These are phyloP conservation scores for Jaculus jaculus DNA, from an alignment of 2,113 vertebrate genomes.

Conservation along the genomic window DNA sequence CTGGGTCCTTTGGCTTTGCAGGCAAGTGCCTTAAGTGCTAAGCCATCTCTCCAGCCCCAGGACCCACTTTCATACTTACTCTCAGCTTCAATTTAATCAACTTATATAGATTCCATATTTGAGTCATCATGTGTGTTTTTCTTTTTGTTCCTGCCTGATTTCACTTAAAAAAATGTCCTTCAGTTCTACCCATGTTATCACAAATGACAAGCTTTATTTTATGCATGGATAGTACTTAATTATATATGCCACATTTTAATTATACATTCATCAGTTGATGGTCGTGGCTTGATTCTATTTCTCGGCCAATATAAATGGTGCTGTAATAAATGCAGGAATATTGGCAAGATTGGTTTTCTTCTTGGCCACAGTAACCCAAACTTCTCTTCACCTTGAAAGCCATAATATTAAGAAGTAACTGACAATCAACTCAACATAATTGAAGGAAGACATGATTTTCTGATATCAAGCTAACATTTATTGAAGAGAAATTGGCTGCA, in stretches of 20 bases:
- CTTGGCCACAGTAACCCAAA: background rate
- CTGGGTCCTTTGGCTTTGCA: too few species aligned
- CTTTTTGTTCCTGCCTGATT: background rate
- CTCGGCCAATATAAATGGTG: background rate
- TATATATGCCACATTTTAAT: background rate
- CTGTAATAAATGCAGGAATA: background rate
- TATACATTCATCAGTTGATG: background rate
- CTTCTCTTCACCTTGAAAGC: conserved; percentile 1
- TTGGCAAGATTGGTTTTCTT: background rate
- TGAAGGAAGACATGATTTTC: background rate
- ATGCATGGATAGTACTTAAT: background rate
- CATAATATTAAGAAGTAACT: background rate
- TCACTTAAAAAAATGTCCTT: background rate
- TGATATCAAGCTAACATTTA: conserved; percentile 13
- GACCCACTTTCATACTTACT: background rate
- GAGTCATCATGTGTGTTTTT: background rate
- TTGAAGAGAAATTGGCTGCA: conserved; percentile 22
- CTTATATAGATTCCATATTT: background rate
- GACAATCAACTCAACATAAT: background rate
- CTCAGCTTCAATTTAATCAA: background rate
- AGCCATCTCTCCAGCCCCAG: too few species aligned
- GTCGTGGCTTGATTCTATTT: background rate
- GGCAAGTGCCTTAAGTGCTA: too few species aligned
- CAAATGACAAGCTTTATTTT: background rate
- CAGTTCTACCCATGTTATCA: too few species aligned